Conservation (phyloP, 2,888 invertebrate genomes). For the Parnassius glacialis region DNA sequence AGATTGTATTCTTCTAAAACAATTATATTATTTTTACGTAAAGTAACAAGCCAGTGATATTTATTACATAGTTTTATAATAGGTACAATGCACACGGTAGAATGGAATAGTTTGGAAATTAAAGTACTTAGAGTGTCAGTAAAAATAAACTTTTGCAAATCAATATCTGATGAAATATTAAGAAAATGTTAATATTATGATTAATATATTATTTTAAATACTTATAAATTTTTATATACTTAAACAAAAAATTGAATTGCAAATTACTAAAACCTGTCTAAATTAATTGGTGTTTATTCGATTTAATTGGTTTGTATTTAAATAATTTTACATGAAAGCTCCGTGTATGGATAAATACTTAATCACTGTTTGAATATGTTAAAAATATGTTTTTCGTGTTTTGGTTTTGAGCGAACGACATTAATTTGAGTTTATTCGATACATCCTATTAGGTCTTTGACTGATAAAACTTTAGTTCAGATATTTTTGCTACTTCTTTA, state of each 20-base stretch:
- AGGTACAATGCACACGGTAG: too few species aligned
- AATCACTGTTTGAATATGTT: constrained; percentile 5
- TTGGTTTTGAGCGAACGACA: constrained; percentile 1
- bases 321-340: constrained; percentile 1
- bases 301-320: neutral
- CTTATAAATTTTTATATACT: too few species aligned
- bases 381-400: constrained; percentile 7
- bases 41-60: constrained; percentile 3
- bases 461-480: constrained; percentile 4
- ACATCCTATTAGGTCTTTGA: constrained; percentile 3
- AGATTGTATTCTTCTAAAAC: too few species aligned
- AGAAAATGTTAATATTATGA: too few species aligned
- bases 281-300: neutral
- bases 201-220: too few species aligned
- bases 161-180: too few species aligned
- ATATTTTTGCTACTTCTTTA: constrained; percentile 12
- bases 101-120: neutral
- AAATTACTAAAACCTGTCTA: constrained; percentile 5
- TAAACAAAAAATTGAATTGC: too few species aligned
- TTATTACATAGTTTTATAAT: neutral
- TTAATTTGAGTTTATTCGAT: neutral
- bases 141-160: neutral
- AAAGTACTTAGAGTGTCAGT: neutral
- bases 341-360: constrained; percentile 1
- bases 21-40: constrained; percentile 3